Base-by-base conservation (phyloP, 2,113 vertebrate genomes). In the Prionailurus viverrinus region DNA sequence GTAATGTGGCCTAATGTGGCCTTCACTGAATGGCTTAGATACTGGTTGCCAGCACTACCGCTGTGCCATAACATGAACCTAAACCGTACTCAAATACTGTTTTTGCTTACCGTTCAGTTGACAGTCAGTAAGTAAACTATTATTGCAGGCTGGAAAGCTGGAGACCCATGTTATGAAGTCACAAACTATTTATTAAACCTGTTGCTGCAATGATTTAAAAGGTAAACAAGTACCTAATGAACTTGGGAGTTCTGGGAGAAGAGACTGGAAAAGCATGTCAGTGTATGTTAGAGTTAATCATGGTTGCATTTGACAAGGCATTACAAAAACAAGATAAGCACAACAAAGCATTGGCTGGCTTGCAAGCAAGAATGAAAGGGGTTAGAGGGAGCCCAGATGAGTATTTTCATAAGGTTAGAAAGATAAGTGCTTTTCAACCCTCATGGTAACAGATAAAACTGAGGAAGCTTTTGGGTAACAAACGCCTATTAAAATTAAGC, bases 241-340 rank as follows among this genome's bases (percentile, higher is more conserved):
- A 86, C 66, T 82, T 68, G n/a, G 74, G 61, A 91, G 25, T 89
- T 97, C 33, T 78, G 36, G 12, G 29, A 94, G 71, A 69, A 85
- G 66, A 96, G 53, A 39, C 4, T 85, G 45, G 65, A 63, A 83
- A 95, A 48, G 31, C 94, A 55, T 10, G 10, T 53, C 31, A 89
- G 48, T 25, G 10, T 25, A 12, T 51, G 19, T 82, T 51, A 81
- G 45, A 7, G 16, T 79, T 51, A 31, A 69, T 86, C 71, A 65
- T 25, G 39, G 31, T 51, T 74, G 36, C 51, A n/a, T 94, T 73
- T 94, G 45, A 88, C 36, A 45, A 95, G 36, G 19, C 33, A 39
- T 74, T 39, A 23, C 8, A 27, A 88, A 73, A 90, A 85, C 13
- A 9, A 79, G 63, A 39, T 41, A 55, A 63, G 7, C 6, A 51